phyloP scores from a whole-genome alignment of 2,113 vertebrate genomes.

The Eublepharis macularius region DNA sequence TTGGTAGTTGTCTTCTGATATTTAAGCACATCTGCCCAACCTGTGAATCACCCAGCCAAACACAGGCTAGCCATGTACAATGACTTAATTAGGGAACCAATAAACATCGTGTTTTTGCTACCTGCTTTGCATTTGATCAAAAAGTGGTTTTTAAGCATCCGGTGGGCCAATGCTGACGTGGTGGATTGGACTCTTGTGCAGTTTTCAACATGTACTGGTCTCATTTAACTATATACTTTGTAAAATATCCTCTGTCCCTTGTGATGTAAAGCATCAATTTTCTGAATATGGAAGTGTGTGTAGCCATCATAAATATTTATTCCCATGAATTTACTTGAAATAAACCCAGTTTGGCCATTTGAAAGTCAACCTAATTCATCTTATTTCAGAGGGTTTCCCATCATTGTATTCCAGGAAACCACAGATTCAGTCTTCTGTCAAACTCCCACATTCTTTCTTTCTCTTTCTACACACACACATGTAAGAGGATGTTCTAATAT shows the following conservation, averaged over 20 bases:
- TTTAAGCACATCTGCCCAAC: neutral
- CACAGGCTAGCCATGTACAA: neutral
- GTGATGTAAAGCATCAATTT: too few relatives aligned
- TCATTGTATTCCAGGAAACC: neutral
- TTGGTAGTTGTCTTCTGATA: too few relatives aligned
- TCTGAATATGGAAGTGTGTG: neutral
- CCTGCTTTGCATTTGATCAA: neutral
- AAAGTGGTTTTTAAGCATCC: neutral
- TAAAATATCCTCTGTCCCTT: too few relatives aligned
- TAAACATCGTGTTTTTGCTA: neutral
- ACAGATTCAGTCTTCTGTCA: neutral
- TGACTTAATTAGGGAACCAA: neutral
- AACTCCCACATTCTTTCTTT: too few relatives aligned
- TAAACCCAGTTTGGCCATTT: neutral
- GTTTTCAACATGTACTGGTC: neutral
- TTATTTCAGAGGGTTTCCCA: neutral
- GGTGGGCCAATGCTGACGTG: neutral
- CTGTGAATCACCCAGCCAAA: neutral
- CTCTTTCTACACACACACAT: neutral
- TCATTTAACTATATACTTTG: too few relatives aligned
- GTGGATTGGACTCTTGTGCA: neutral
- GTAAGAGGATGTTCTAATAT: neutral
- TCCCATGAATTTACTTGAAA: neutral
- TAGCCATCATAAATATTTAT: neutral
- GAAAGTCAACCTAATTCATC: neutral